Percentiles rank a stretch among this genome's conserved stretches.
phyloP scores from a whole-genome alignment of 2,113 vertebrate species.

The Brachionichthys hirsutus region DNA sequence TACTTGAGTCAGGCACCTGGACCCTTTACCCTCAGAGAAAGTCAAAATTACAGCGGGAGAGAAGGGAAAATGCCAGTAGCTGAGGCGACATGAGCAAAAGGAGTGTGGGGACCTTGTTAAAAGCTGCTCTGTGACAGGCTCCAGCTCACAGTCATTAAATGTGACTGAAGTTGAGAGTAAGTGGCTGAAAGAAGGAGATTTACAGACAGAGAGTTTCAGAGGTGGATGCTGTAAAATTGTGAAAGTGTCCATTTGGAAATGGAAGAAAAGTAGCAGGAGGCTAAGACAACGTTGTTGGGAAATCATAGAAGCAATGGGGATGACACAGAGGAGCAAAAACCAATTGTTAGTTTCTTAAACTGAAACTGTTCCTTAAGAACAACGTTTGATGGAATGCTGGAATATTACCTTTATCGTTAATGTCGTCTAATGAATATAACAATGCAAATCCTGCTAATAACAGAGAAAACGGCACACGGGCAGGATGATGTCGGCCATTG shows the following conservation, averaged over 20 bases:
- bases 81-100: constrained; percentile 53
- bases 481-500: no score
- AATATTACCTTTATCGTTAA: not conserved
- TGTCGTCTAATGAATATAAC: not conserved
- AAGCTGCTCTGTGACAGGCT: constrained; percentile 60
- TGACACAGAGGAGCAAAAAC: not conserved
- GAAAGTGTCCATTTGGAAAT: constrained; percentile 12
- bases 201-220: constrained; percentile 7
- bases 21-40: constrained; percentile 42
- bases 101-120: constrained; percentile 69
- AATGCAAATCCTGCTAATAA: not conserved
- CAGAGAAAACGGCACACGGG: not conserved
- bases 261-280: not conserved
- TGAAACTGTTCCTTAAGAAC: not conserved
- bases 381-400: not conserved
- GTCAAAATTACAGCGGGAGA: constrained; percentile 27
- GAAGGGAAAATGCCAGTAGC: constrained; percentile 27
- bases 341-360: not conserved
- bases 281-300: not conserved
- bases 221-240: constrained; percentile 3
- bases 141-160: constrained; percentile 63
- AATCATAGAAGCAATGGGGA: not conserved
- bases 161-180: constrained; percentile 41
- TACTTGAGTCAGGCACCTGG: constrained; percentile 25
- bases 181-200: constrained; percentile 10